A percentile compares a stretch with the other conserved stretches of the same genome.
phyloP scores from a whole-genome alignment of 2,113 vertebrate species.

The Gallinago undulata region DNA sequence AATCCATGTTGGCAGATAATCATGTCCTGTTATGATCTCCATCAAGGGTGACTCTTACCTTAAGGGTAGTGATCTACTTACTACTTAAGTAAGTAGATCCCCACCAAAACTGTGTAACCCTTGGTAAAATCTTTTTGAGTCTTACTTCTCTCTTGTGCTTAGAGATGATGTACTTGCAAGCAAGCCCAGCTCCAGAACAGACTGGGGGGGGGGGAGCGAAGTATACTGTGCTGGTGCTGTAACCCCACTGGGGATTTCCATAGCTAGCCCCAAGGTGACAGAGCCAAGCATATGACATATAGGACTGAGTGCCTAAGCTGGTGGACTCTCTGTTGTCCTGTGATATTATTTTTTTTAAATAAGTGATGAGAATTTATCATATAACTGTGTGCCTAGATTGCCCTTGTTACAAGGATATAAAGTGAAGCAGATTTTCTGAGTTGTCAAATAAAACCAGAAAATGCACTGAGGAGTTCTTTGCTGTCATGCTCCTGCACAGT shows the following conservation, averaged over 20 bases:
- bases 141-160: neutral
- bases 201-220: neutral
- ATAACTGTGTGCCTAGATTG: neutral
- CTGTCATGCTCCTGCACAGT: neutral
- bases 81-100: neutral
- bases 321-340: too few species aligned
- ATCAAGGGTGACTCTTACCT: neutral
- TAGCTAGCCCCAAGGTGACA: accelerated
- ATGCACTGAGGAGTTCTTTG: neutral
- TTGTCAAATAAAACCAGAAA: neutral
- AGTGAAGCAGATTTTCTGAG: neutral
- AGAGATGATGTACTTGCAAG: neutral
- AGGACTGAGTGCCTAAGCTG: neutral
- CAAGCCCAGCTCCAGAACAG: neutral
- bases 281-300: neutral
- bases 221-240: accelerated
- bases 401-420: neutral
- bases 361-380: neutral
- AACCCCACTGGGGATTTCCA: neutral
- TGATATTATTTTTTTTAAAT: neutral
- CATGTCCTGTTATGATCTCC: neutral
- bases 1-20: neutral
- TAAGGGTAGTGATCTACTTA: neutral
- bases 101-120: neutral
- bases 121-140: neutral